Base-by-base conservation (phyloP, 2,888 invertebrate species). In the Eupeodes luniger region DNA sequence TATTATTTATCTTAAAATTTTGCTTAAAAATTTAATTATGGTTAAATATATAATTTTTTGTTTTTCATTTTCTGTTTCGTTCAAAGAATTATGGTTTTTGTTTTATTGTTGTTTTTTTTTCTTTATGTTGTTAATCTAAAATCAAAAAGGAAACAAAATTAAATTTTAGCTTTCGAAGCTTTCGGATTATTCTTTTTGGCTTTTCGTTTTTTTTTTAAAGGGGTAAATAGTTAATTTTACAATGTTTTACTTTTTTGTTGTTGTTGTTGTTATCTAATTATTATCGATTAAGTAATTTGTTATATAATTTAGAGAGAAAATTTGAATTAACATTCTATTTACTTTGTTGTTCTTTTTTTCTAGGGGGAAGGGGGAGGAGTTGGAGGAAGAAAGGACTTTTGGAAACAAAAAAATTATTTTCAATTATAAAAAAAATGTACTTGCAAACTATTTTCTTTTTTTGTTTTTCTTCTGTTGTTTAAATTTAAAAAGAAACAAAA, bases 1-100 rank as follows among this genome's bases (percentile, higher is more conserved):
- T 80, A 87, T 77, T 84, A 81, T 87, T 72, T 74, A 70, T 83
- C 84, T 80, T 87, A 84, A 84, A 80, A 87, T 51, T 80, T 75
- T 80, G 74, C 87, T 87, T 87, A 87, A 84, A 84, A 61, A 77
- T 87, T 77, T 81, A 88, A 75, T 75, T 85, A 78, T 78, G 80
- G 57, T 81, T 80, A 62, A 49, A 81, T 78, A 75, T 81, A 78
- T 27, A 81, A 67, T 72, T 69, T 77, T 66, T 61, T 72, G 55
- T 76, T 84, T 76, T 53, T 80, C 61, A 53, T 53, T 57, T 57
- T 59, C 14, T 59, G 59, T 70, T 51, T 69, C 55, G 36, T 80
- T 88, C 80, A 84, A 51, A 64, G 12, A 72, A 40, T 62, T 47
- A 44, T 64, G 66, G 64, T 76, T 66, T 27, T 27, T 27, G 27